Base-by-base conservation (phyloP, 2,113 vertebrate species). In the Verasper variegatus region DNA sequence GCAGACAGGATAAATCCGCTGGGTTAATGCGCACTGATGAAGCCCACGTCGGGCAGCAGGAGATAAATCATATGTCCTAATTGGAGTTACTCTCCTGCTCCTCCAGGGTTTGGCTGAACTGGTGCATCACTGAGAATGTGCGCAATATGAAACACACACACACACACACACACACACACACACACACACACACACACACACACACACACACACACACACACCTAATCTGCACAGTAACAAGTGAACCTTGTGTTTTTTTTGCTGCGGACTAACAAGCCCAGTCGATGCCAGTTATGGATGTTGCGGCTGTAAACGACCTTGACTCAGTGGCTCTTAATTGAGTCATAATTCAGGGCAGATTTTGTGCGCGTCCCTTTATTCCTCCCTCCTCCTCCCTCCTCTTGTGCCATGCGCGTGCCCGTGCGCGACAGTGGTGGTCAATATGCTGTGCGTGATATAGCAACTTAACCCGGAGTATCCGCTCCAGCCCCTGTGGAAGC, bases 301-400 rank as follows among this genome's bases (percentile, higher is more conserved):
- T 58, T 83, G 87, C 80, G 57, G 42, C 73, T 82, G 31, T 65
- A 78, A 80, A 90, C 88, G 91, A 92, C 91, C 91, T 92, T 92
- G 91, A 89, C 81, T 85, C 68, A 8, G 31, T 71, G 26, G 62
- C 27, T 88, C 59, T 70, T 83, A 89, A 88, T 85, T 87, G 80
- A 87, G 80, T 83, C 71, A 49, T 76, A 83, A 83, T 77, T 87
- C 35, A 60, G 56, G 84, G 64, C 73, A 65, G 60, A 80, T 80
- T 70, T 68, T 51, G 35, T 45, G 45, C 51, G 9, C 57, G 35
- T 17, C 24, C 12, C 13, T 52, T 14, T 24, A 10, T 12, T 52
- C 24, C 24, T 24, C 24, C 24, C 27, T 27, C 47, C 47, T 18
- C 27, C 21, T 54, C 5, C 24, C 10, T 35, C 17, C 45, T 47